Conservation (phyloP, 2,888 invertebrate genomes). For the Volucella inflata region DNA sequence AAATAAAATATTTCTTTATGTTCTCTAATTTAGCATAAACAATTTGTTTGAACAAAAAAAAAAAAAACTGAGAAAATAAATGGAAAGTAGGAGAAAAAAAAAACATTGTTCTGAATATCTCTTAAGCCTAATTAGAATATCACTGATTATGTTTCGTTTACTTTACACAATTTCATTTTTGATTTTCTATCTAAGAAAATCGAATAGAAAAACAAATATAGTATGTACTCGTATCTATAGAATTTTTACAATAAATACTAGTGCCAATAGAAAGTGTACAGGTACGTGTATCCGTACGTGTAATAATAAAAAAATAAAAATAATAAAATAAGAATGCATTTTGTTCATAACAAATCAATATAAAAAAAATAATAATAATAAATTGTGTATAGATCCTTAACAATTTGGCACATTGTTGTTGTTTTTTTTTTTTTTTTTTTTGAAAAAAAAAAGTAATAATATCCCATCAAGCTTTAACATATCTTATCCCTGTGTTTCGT, state of each 20-base stretch:
- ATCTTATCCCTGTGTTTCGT: conserved; percentile 72
- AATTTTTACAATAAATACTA: conserved; percentile 59
- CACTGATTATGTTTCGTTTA: conserved; percentile 76
- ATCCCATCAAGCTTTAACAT: conserved; percentile 45
- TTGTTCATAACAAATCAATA: conserved; percentile 42
- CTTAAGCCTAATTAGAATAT: conserved; percentile 76
- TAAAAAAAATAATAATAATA: conserved; percentile 40
- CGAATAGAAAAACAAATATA: conserved; percentile 14
- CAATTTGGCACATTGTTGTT: conserved; percentile 68
- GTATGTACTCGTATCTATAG: conserved; percentile 19
- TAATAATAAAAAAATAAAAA: conserved; percentile 36
- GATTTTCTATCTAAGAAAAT: not conserved
- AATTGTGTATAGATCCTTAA: conserved; percentile 53
- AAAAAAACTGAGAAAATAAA: conserved; percentile 1
- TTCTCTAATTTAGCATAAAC: conserved; percentile 7
- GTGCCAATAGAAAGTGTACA: conserved; percentile 57
- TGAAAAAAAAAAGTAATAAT: conserved; percentile 20
- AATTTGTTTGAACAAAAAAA: conserved; percentile 15
- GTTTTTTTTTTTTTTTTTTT: too few species aligned
- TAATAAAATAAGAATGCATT: conserved; percentile 12
- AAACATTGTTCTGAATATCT: conserved; percentile 39
- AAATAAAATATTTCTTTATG: conserved; percentile 9
- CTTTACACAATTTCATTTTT: conserved; percentile 55
- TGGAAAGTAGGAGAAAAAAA: not conserved
- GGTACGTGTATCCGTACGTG: conserved; percentile 9